Conservation (phyloP, 2,797 vertebrate species). For the Benthosema pterotum region DNA sequence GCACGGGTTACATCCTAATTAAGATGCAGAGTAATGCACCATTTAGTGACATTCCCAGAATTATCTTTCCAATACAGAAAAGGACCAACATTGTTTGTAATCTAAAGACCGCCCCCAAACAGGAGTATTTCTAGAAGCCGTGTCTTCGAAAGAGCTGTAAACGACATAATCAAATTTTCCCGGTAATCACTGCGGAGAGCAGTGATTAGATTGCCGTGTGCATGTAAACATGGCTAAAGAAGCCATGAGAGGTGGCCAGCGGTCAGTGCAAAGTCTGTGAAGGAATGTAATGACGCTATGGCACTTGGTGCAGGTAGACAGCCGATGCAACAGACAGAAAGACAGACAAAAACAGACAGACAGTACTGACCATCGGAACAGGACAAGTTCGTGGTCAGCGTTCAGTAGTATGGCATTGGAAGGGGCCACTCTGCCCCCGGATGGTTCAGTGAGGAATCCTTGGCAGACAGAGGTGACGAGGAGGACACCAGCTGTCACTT, state of each 20-base stretch:
- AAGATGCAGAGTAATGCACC: no score
- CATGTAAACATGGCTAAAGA: slow-evolving; percentile 63
- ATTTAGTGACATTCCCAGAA: no score
- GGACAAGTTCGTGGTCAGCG: slow-evolving; percentile 66
- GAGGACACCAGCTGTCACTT: slow-evolving; percentile 54
- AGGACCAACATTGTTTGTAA: no score
- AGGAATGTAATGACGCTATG: slow-evolving; percentile 82
- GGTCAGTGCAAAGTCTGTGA: slow-evolving; percentile 73
- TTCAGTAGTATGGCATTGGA: slow-evolving; percentile 85
- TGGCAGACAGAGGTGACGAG: slow-evolving; percentile 52
- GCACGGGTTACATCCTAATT: neutral
- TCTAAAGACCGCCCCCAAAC: no score
- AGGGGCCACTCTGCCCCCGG: slow-evolving; percentile 41
- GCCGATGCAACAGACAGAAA: slow-evolving; percentile 51
- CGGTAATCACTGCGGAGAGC: neutral
- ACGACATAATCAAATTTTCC: slow-evolving; percentile 17
- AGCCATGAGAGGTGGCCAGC: slow-evolving; percentile 49
- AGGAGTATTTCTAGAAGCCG: no score
- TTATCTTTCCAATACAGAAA: no score
- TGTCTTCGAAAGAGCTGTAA: neutral
- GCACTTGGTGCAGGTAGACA: slow-evolving; percentile 83
- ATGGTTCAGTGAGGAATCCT: slow-evolving; percentile 69
- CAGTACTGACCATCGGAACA: slow-evolving; percentile 24
- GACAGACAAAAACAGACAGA: slow-evolving; percentile 22
- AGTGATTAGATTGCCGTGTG: slow-evolving; percentile 22